Percentiles rank a stretch among this genome's conserved stretches.
phyloP scores from a whole-genome alignment of 2,888 invertebrate species.

The Hemistola chrysoprasaria region DNA sequence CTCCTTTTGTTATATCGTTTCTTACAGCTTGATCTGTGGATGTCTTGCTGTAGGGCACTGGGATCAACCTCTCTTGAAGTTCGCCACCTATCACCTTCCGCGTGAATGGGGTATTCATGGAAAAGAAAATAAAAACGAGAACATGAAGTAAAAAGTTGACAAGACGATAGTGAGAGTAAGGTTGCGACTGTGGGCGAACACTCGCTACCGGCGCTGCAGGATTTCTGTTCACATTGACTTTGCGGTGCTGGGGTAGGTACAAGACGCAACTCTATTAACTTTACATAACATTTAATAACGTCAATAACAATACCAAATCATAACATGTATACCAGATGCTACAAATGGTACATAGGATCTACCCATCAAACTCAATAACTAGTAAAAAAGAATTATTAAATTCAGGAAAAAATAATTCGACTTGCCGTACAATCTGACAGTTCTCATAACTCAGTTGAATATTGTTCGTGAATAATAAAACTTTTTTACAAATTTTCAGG shows the following conservation, averaged over 20 bases:
- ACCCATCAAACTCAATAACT: no score
- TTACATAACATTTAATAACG: not conserved
- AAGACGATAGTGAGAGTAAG: conserved; percentile 43
- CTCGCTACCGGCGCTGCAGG: conserved; percentile 27
- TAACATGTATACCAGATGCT: no score
- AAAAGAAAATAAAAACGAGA: conserved; percentile 84
- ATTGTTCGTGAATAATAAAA: no score
- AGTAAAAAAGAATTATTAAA: no score
- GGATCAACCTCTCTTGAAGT: conserved; percentile 99
- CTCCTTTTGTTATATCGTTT: conserved; percentile 49
- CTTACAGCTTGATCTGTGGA: conserved; percentile 99
- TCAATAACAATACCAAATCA: not conserved
- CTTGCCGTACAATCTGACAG: no score
- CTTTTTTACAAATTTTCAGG: no score
- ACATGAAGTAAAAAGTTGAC: conserved; percentile 74
- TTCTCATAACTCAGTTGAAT: no score
- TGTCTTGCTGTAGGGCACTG: conserved; percentile 99
- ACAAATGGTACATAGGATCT: no score
- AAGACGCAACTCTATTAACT: conserved; percentile 39
- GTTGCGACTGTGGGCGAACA: no score
- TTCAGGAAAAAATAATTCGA: no score
- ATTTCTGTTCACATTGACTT: conserved; percentile 20
- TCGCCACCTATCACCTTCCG: conserved; percentile 99
- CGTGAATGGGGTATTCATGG: conserved; percentile 92
- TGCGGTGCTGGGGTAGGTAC: conserved; percentile 38